Evolutionary conservation across 2,113 vertebrate genomes (phyloP).

Genomic region (Lagopus leucura): DNA sequence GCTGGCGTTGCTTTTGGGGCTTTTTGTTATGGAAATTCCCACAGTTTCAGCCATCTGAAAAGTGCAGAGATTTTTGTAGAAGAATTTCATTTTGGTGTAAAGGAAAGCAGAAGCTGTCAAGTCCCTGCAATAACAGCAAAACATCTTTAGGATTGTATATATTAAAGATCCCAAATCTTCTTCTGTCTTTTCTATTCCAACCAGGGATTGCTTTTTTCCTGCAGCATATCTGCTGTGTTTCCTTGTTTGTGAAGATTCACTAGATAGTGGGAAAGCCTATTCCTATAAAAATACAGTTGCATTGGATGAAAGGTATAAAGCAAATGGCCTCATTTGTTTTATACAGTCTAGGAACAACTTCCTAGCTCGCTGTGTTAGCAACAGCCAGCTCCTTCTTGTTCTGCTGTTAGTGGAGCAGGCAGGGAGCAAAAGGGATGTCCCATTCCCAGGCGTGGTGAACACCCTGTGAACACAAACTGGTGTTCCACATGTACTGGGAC

Average conservation of each 20-base stretch:
- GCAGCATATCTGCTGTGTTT: fast-evolving
- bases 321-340: not conserved
- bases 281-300: not conserved
- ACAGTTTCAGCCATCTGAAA: not conserved
- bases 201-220: not conserved
- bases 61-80: not conserved
- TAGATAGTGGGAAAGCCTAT: not conserved
- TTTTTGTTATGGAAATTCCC: not conserved
- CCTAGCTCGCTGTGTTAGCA: not conserved
- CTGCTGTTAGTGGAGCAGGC: not conserved
- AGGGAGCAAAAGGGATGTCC: not conserved
- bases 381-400: not conserved
- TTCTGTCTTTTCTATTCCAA: not conserved
- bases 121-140: not conserved
- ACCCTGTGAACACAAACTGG: not conserved
- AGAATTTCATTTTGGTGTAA: not conserved
- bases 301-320: not conserved
- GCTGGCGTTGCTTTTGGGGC: not conserved
- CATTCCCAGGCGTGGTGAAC: not conserved
- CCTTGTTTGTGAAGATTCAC: not conserved
- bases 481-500: not conserved
- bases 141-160: not conserved
- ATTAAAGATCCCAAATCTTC: not conserved
- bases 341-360: not conserved
- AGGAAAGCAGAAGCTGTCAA: not conserved